Base-by-base conservation (phyloP, 2,797 vertebrate genomes). In the Sciaenops ocellatus region DNA sequence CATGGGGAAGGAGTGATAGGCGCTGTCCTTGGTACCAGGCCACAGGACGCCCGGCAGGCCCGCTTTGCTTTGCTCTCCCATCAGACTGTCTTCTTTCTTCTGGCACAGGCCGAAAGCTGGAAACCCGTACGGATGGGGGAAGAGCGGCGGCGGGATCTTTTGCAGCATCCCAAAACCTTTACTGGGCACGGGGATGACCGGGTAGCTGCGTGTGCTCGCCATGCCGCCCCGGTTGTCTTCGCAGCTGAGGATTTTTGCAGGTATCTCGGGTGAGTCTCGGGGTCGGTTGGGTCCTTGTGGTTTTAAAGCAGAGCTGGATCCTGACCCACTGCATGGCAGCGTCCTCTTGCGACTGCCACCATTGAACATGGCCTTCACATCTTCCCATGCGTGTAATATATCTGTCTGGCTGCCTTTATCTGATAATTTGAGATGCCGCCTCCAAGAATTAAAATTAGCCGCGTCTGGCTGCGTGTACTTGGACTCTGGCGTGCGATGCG, bases 291-390 rank as follows among this genome's bases (percentile, higher is more conserved):
- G 79, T 41, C 89, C 90, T 0, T 93, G 94, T 0, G 92, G 55
- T 68, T 95, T 95, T 1, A 92, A 70, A 0, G 92, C 54, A 24
- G 95, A 93, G 16, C 84, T 66, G 41, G 92, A 84, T 0, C 56
- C 87, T 0, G 95, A 93, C 6, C 90, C 87, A 11, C 94, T 90
- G 73, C 95, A 86, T 0, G 97, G 97, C 90, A 99, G 96, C 70
- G 97, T 98, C 92, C 97, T 95, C 93, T 99, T 99, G 69, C 98
- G 96, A 74, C 95, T 98, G 44, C 98, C 98, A 0, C 98, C 98
- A 54, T 99, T 99, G 90, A 99, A 99, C 98, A 99, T 99, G 91
- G 98, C 98, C 93, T 99, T 99, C 85, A 99, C 98, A 59, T 99
- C 98, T 89, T 99, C 98, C 98, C 98, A 99, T 2, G 97, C 97